Percentiles rank a stretch among this genome's conserved stretches.
These are phyloP conservation scores for Drosophila crucigera DNA, from an alignment of 2,888 invertebrate genomes.

Conservation along the genomic window DNA sequence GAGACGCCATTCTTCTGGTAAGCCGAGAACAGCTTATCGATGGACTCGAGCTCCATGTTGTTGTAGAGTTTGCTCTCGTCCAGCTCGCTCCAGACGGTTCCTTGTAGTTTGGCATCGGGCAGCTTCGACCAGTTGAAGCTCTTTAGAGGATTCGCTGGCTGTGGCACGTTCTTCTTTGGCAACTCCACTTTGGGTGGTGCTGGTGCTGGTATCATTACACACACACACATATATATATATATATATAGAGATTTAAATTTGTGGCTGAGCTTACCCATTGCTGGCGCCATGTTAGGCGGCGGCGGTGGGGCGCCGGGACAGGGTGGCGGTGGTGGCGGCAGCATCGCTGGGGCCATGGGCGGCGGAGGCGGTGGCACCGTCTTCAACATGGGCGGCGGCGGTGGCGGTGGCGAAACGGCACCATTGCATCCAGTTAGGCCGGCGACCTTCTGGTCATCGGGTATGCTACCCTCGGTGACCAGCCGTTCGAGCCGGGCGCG, in stretches of 20 bases:
- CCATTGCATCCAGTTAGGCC: constrained; percentile 86
- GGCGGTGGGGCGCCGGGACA: constrained; percentile 86
- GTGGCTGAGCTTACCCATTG: constrained; percentile 76
- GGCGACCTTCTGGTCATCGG: constrained; percentile 95
- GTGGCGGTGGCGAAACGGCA: constrained; percentile 87
- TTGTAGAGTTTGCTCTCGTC: constrained; percentile 97
- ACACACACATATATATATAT: too few species aligned
- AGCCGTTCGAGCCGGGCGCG: constrained; percentile 93
- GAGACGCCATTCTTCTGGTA: constrained; percentile 96
- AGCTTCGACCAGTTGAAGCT: constrained; percentile 99
- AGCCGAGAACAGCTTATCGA: constrained; percentile 97
- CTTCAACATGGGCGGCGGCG: constrained; percentile 81
- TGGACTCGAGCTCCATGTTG: constrained; percentile 95
- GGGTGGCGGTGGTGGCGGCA: constrained; percentile 87
- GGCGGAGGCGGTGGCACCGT: constrained; percentile 84
- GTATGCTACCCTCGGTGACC: constrained; percentile 95
- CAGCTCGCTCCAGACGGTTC: constrained; percentile 97
- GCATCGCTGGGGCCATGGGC: constrained; percentile 82
- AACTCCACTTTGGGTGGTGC: constrained; percentile 87
- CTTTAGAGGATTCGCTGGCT: constrained; percentile 96
- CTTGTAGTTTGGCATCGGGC: constrained; percentile 95
- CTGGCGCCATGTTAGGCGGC: constrained; percentile 84
- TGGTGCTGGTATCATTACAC: constrained; percentile 81
- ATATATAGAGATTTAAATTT: too few species aligned
- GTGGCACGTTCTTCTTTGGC: constrained; percentile 95